A percentile compares a stretch with the other conserved stretches of the same genome.
Conservation (phyloP, 2,888 invertebrate genomes). For the Diaphora mendica region DNA sequence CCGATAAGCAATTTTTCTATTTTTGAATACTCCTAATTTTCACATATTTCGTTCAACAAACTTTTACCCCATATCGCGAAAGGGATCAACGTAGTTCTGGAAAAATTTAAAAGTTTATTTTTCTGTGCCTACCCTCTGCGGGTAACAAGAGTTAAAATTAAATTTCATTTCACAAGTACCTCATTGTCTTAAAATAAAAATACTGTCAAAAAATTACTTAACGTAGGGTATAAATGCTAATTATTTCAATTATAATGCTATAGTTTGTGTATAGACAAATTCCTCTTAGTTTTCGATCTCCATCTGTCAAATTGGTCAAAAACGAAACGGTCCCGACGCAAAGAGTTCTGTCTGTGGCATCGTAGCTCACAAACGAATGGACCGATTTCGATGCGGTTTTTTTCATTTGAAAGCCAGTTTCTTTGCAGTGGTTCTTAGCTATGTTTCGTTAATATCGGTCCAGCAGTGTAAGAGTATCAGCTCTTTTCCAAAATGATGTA, state of each 20-base stretch:
- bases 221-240: conserved; percentile 14
- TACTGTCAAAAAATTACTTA: conserved; percentile 12
- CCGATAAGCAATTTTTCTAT: too few species aligned
- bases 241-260: conserved; percentile 18
- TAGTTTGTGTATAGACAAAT: neutral
- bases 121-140: neutral
- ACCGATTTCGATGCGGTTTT: too few species aligned
- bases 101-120: neutral
- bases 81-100: neutral
- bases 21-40: too few species aligned
- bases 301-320: neutral
- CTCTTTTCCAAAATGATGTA: too few species aligned
- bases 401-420: too few species aligned
- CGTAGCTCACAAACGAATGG: too few species aligned
- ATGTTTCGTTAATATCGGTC: too few species aligned
- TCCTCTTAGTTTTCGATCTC: conserved; percentile 9
- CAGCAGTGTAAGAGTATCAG: too few species aligned
- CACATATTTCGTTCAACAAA: too few species aligned
- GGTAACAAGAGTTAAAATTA: neutral
- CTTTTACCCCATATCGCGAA: neutral
- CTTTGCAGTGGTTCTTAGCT: too few species aligned
- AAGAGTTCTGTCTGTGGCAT: too few species aligned
- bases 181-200: neutral
- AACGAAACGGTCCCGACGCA: too few species aligned
- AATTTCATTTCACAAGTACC: neutral